These are phyloP conservation scores for Mallotus villosus DNA, from an alignment of 2,797 vertebrate species.

Conservation along the genomic window DNA sequence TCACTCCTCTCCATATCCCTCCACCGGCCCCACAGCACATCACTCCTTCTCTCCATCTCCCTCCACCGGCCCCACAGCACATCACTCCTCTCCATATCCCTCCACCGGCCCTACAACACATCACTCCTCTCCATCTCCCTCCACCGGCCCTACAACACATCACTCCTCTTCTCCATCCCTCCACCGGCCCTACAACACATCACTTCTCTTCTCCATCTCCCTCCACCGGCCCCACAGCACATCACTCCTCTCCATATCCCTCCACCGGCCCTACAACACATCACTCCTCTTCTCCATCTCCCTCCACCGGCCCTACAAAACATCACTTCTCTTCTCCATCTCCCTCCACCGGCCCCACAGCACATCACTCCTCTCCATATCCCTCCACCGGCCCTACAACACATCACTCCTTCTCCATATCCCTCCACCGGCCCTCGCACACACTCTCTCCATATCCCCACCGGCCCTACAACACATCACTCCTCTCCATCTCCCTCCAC, in stretches of 20 bases:
- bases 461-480: too few relatives aligned
- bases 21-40: not conserved
- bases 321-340: not conserved
- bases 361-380: not conserved
- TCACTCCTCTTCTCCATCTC: not conserved
- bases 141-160: not conserved
- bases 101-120: too few relatives aligned
- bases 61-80: not conserved
- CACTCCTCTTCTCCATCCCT: not conserved
- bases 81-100: not conserved
- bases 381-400: not conserved
- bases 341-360: not conserved
- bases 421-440: not conserved
- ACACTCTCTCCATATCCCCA: too few relatives aligned
- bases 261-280: not conserved
- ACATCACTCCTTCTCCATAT: not conserved
- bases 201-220: not conserved
- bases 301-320: not conserved
- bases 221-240: not conserved
- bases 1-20: not conserved
- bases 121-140: slow-evolving; percentile 1
- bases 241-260: not conserved
- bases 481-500: not conserved
- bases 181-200: not conserved
- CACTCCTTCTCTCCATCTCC: slow-evolving; percentile 1